Evolutionary conservation across 2,888 invertebrate genomes (phyloP).

Genomic region (Dryomyza anilis): DNA sequence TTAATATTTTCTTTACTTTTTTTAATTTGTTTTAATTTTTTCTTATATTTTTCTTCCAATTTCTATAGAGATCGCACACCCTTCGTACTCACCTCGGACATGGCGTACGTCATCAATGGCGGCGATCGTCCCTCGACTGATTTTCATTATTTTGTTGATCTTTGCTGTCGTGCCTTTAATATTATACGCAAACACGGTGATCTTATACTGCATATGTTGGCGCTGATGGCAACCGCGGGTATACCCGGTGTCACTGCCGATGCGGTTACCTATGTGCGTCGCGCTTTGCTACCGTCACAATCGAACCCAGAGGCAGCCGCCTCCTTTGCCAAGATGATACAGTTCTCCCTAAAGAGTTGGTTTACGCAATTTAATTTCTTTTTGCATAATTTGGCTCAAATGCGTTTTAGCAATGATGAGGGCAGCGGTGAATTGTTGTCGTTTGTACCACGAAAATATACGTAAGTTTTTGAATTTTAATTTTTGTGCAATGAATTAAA

Average conservation of each 20-base stretch:
- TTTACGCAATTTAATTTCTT: conserved; percentile 99
- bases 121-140: conserved; percentile 90
- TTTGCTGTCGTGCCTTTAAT: conserved; percentile 97
- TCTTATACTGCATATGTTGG: conserved; percentile 86
- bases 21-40: no score
- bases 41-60: conserved; percentile 4
- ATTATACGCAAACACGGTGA: conserved; percentile 90
- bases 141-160: conserved; percentile 97
- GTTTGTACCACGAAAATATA: conserved; percentile 92
- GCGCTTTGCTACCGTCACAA: conserved; percentile 83
- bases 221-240: conserved; percentile 67
- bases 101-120: conserved; percentile 99
- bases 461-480: conserved; percentile 67
- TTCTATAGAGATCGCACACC: conserved; percentile 88
- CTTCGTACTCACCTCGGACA: conserved; percentile 96
- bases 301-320: conserved; percentile 96
- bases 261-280: conserved; percentile 90
- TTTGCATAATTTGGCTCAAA: conserved; percentile 93
- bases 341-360: conserved; percentile 89
- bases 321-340: conserved; percentile 94
- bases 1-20: not conserved
- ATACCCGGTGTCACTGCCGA: conserved; percentile 79
- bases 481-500: not conserved
- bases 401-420: conserved; percentile 89
- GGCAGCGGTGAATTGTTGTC: conserved; percentile 81